These are phyloP conservation scores for Caerostris extrusa DNA, from an alignment of 1,140 invertebrate genomes.

Conservation along the genomic window DNA sequence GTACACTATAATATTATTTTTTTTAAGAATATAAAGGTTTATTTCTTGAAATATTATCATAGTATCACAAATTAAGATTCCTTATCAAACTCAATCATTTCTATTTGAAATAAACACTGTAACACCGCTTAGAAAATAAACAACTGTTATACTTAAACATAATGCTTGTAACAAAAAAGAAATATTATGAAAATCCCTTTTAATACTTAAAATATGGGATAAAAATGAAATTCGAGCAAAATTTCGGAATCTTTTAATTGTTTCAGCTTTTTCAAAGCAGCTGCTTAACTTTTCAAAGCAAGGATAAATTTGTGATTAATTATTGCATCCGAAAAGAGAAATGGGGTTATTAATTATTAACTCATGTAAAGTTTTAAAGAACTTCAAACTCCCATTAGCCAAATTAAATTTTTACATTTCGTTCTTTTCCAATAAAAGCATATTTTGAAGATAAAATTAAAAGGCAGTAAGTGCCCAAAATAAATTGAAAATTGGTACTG, in stretches of 20 bases:
- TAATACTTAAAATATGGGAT: not conserved
- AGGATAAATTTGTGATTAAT: slow-evolving; percentile 45
- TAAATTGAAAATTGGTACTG: not conserved
- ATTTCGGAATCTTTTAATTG: not conserved
- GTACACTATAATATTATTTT: no score
- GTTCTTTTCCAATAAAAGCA: not conserved
- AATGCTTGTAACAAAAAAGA: not conserved
- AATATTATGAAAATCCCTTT: no score
- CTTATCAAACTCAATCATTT: no score
- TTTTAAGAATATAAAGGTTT: no score
- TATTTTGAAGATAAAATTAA: not conserved
- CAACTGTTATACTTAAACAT: no score
- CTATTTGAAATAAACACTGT: no score
- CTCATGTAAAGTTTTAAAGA: not conserved
- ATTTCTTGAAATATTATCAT: no score
- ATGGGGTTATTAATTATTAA: slow-evolving; percentile 40
- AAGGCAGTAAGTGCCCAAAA: not conserved
- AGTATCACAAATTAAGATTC: no score
- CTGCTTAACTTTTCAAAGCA: slow-evolving; percentile 46
- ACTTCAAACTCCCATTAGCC: slow-evolving; percentile 8
- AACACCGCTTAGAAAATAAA: no score
- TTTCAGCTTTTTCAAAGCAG: slow-evolving; percentile 18
- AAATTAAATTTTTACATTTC: slow-evolving; percentile 20
- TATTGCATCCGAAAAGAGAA: not conserved
- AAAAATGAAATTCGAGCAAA: not conserved